These are phyloP conservation scores for Zelleria hepariella DNA, from an alignment of 2,888 invertebrate species.

Conservation along the genomic window DNA sequence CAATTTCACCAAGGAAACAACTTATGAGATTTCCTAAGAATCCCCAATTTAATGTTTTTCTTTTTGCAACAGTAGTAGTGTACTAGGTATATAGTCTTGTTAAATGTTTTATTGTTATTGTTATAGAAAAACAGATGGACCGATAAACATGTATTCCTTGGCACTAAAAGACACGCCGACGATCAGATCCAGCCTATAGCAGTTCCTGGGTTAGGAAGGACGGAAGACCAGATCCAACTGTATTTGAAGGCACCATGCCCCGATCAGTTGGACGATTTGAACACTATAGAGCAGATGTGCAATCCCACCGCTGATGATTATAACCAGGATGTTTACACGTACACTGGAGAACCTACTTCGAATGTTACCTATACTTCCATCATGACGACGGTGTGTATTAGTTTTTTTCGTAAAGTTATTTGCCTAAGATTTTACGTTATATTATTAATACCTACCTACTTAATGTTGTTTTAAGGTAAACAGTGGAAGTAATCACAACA, in stretches of 20 bases:
- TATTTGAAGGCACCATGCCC: slow-evolving; percentile 38
- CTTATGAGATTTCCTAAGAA: too few relatives aligned
- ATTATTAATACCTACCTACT: too few relatives aligned
- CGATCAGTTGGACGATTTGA: slow-evolving; percentile 25
- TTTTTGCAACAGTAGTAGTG: too few relatives aligned
- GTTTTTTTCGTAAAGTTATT: not conserved
- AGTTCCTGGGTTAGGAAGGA: slow-evolving; percentile 33
- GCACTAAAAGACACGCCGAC: slow-evolving; percentile 45
- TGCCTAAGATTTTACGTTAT: too few relatives aligned
- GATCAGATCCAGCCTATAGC: slow-evolving; percentile 35
- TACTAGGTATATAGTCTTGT: too few relatives aligned
- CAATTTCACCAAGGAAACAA: too few relatives aligned
- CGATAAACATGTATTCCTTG: slow-evolving; percentile 71
- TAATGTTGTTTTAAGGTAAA: not conserved
- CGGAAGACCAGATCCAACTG: slow-evolving; percentile 36
- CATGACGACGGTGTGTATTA: slow-evolving; percentile 13
- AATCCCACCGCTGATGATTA: slow-evolving; percentile 8
- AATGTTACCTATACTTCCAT: slow-evolving; percentile 18
- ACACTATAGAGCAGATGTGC: slow-evolving; percentile 21
- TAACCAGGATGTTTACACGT: slow-evolving; percentile 14
- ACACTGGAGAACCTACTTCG: slow-evolving; percentile 17
- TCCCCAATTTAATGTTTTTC: too few relatives aligned
- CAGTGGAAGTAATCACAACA: slow-evolving; percentile 1
- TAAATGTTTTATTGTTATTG: too few relatives aligned
- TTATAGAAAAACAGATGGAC: slow-evolving; percentile 49